Evolutionary conservation across 1,140 invertebrate species (phyloP).

Genomic region (Anagrus nilaparvatae): DNA sequence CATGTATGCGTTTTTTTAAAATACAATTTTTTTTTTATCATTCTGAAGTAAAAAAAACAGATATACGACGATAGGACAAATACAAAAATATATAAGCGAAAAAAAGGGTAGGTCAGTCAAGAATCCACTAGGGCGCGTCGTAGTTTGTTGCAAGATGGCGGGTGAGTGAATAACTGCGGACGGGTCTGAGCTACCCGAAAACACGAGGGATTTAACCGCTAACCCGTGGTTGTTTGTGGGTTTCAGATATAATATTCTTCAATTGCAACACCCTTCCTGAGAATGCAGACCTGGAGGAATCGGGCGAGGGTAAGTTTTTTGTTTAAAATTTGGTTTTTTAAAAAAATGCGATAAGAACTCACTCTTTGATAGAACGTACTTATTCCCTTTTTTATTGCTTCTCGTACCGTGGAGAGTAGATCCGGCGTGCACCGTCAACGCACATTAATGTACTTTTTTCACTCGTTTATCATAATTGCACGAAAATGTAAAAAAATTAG

Average conservation of each 20-base stretch:
- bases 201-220: conserved; percentile 35
- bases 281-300: conserved; percentile 29
- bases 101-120: conserved; percentile 1
- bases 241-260: conserved; percentile 42
- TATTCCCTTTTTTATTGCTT: too few relatives aligned
- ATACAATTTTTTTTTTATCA: neutral
- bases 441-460: too few relatives aligned
- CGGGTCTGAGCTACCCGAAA: conserved; percentile 30
- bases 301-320: conserved; percentile 35
- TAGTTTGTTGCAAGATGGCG: conserved; percentile 42
- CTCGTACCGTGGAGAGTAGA: too few relatives aligned
- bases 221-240: conserved; percentile 37
- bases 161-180: conserved; percentile 39
- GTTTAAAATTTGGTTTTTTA: too few relatives aligned
- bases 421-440: too few relatives aligned
- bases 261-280: conserved; percentile 29
- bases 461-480: too few relatives aligned
- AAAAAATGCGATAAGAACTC: too few relatives aligned
- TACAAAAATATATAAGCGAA: conserved; percentile 1
- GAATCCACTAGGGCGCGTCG: conserved; percentile 26
- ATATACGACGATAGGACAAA: neutral
- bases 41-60: conserved; percentile 3
- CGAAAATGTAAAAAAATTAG: too few relatives aligned
- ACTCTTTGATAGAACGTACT: too few relatives aligned
- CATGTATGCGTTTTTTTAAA: neutral